Base-by-base conservation (phyloP, 2,797 vertebrate genomes). In the Chaetophractus vellerosus region DNA sequence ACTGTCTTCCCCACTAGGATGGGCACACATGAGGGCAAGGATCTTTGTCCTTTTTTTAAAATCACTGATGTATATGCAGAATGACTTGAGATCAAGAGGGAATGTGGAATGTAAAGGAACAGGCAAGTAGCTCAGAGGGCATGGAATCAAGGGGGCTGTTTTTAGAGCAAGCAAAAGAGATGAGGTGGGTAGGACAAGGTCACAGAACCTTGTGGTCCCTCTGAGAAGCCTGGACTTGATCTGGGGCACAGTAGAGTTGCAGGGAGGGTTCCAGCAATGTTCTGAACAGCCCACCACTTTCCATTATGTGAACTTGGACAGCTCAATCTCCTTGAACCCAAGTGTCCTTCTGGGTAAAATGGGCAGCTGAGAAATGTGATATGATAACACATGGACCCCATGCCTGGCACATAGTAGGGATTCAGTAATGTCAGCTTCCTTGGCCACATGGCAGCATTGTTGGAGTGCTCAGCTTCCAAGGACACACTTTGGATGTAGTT, bases 281-380 rank as follows among this genome's bases (percentile, higher is more conserved):
- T 45, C 45, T 31, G 28, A 71, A 33, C 15, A 21, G 26, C 78
- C 4, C 21, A 1, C 16, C 16, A 0, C 11, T 36, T 9, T 45
- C 66, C 3, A 2, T 28, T 16, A 18, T 0, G 6, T 33, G 76
- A 33, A 21, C 11, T 23, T 23, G 5, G 28, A n/a, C 61, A n/a
- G n/a, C 38, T 28, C 74, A 18, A 10, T 15, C 19, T 64, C 33
- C 26, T 33, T 1, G 10, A 48, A 16, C 48, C 23, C 63, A 26
- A 19, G 48, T 8, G 31, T 61, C 75, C n/a, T 76, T 2, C 0
- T 4, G 52, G 59, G 23, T 66, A 50, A 63, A 26, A 38, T 23
- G 57, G 38, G 9, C 0, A 0, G 5, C 74, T 0, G 3, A 38
- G 74, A 45, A 45, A 0, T 2, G 26, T 52, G 24, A 1, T 0